Base-by-base conservation (phyloP, 2,113 vertebrate genomes). In the Xiphophorus hellerii region DNA sequence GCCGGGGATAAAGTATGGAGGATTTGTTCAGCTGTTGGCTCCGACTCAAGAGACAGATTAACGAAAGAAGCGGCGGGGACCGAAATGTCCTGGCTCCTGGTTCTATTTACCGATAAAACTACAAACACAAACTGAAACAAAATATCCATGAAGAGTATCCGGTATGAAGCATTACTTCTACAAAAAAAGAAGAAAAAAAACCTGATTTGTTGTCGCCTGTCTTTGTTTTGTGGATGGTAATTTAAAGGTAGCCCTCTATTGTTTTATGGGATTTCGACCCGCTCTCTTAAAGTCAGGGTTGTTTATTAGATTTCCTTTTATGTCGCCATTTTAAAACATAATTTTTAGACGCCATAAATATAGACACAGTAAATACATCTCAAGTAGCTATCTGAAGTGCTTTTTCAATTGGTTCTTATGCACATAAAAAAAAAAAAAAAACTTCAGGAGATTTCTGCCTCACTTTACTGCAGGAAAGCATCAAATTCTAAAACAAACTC, bases 1-100 rank as follows among this genome's bases (percentile, higher is more conserved):
- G 51, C 42, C 68, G 70, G 51, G 28, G 62, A 83, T 76, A 60
- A 63, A 62, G 58, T 39, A 64, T 62, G 62, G 25, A 22, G 35
- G 71, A 58, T 72, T 79, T 70, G 51, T 73, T 72, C 69, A 85
- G 60, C 76, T 62, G 61, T 69, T 65, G 1, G 17, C 58, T 71
- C 17, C 14, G 39, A 67, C 60, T 69, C 15, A n/a, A 73, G 69
- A 58, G 37, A 73, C 58, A 67, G 33, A 73, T 69, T 30, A 79
- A 65, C 35, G 70, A 63, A 66, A 62, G 44, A 42, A 62, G 61
- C 54, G 60, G 62, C 35, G 42, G 30, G n/a, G 29, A n/a, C n/a
- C 0, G 27, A 68, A 29, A 65, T 66, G 60, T 63, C 20, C 66
- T 33, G 37, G 62, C 58, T 65, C 66, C 62, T 29, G 62, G 35